A percentile compares a stretch with the other conserved stretches of the same genome.
Evolutionary conservation across 2,888 invertebrate species (phyloP).

Genomic region (Calephelis perditalis): DNA sequence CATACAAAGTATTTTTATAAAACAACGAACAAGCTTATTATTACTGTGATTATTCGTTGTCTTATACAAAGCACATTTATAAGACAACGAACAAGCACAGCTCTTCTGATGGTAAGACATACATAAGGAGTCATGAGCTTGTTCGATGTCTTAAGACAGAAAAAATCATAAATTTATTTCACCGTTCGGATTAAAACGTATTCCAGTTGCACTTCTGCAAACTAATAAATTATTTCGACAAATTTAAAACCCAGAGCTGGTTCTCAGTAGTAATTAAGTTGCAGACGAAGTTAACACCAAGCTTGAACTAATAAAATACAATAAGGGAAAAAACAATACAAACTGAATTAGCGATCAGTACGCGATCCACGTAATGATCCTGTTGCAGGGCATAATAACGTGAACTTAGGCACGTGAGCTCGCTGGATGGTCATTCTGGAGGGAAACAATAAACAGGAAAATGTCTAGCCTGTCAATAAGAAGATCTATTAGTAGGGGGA

Average conservation of each 20-base stretch:
- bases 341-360: slow-evolving; percentile 26
- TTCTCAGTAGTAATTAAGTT: slow-evolving; percentile 14
- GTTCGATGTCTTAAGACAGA: too few species aligned
- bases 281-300: slow-evolving; percentile 10
- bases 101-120: too few species aligned
- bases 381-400: slow-evolving; percentile 12
- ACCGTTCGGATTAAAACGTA: too few species aligned
- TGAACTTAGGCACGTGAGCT: slow-evolving; percentile 10
- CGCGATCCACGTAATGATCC: slow-evolving; percentile 47
- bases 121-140: neutral
- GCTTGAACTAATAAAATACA: slow-evolving; percentile 11
- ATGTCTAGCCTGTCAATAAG: neutral
- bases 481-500: neutral
- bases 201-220: too few species aligned
- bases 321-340: slow-evolving; percentile 20
- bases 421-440: slow-evolving; percentile 1
- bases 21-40: too few species aligned
- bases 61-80: too few species aligned
- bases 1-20: too few species aligned
- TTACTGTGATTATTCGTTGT: too few species aligned
- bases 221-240: too few species aligned
- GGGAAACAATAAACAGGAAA: neutral
- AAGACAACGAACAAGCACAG: too few species aligned
- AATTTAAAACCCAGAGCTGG: slow-evolving; percentile 7
- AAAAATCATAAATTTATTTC: too few species aligned